Conservation (phyloP, 2,797 vertebrate genomes). For the Lepidocolaptes lacrymiger region DNA sequence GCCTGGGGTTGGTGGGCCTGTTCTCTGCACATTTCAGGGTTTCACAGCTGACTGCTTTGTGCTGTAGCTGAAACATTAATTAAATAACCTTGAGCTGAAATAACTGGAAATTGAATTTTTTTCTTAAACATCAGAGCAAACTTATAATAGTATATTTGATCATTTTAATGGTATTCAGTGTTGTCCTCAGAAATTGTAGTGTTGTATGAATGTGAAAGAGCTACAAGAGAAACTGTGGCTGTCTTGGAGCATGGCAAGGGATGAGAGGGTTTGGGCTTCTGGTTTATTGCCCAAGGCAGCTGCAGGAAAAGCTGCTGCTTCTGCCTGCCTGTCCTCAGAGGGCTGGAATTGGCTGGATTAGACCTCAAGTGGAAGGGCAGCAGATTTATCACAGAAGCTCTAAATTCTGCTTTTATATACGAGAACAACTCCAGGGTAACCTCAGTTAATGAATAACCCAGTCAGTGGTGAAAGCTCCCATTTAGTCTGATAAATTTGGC, state of each 20-base stretch:
- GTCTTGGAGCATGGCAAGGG: not conserved
- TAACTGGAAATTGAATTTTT: not conserved
- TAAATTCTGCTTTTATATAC: not conserved
- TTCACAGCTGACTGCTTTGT: slow-evolving; percentile 18
- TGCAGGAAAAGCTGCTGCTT: not conserved
- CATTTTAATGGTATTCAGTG: not conserved
- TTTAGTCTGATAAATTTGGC: slow-evolving; percentile 10
- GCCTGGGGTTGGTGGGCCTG: not conserved
- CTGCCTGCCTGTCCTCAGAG: not conserved
- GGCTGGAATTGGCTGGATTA: not conserved
- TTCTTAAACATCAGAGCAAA: not conserved
- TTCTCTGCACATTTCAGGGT: not conserved
- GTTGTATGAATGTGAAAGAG: not conserved
- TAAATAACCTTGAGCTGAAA: not conserved
- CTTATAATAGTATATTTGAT: not conserved
- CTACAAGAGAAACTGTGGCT: not conserved
- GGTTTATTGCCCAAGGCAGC: not conserved
- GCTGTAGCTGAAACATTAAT: slow-evolving; percentile 10
- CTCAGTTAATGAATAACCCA: slow-evolving; percentile 25
- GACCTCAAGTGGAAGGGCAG: not conserved
- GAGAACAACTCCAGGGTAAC: slow-evolving; percentile 7
- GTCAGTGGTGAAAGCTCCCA: not conserved
- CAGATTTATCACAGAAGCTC: not conserved
- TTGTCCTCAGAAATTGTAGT: not conserved
- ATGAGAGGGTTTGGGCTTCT: not conserved